Evolutionary conservation across 1,140 invertebrate genomes (phyloP).

Genomic region (Cydia pomonella): DNA sequence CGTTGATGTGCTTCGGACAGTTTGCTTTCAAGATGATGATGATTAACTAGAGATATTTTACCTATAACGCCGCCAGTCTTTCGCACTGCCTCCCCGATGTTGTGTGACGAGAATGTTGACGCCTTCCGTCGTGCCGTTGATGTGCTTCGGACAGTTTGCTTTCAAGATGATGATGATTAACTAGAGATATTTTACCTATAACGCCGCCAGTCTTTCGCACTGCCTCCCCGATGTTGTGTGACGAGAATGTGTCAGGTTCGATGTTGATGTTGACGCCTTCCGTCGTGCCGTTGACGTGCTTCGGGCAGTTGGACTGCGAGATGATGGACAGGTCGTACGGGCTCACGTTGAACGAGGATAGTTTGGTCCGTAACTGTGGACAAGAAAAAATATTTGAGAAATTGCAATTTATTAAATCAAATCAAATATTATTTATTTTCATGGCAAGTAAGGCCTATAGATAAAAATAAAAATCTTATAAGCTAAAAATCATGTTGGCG

Average conservation of each 20-base stretch:
- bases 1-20: slow-evolving; percentile 81
- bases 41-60: slow-evolving; percentile 35
- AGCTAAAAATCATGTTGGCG: too few species aligned
- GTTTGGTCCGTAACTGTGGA: slow-evolving; percentile 82
- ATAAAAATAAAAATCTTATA: too few species aligned
- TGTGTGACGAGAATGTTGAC: slow-evolving; percentile 87
- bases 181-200: slow-evolving; percentile 77
- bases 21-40: slow-evolving; percentile 85
- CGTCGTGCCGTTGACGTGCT: slow-evolving; percentile 59
- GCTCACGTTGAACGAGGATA: slow-evolving; percentile 84
- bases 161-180: slow-evolving; percentile 86
- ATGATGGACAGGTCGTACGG: slow-evolving; percentile 89
- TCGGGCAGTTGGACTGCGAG: slow-evolving; percentile 85
- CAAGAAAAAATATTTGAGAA: slow-evolving; percentile 24
- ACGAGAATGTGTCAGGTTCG: slow-evolving; percentile 87
- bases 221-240: slow-evolving; percentile 85
- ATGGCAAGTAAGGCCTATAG: too few species aligned
- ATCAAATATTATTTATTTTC: too few species aligned
- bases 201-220: slow-evolving; percentile 87
- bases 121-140: slow-evolving; percentile 69
- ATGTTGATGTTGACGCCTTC: slow-evolving; percentile 86
- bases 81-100: slow-evolving; percentile 84
- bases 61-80: slow-evolving; percentile 88
- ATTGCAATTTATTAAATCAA: too few species aligned
- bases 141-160: slow-evolving; percentile 82